Percentiles rank a stretch among this genome's conserved stretches.
phyloP scores from a whole-genome alignment of 2,888 invertebrate genomes.

The Neoscelio sp. region DNA sequence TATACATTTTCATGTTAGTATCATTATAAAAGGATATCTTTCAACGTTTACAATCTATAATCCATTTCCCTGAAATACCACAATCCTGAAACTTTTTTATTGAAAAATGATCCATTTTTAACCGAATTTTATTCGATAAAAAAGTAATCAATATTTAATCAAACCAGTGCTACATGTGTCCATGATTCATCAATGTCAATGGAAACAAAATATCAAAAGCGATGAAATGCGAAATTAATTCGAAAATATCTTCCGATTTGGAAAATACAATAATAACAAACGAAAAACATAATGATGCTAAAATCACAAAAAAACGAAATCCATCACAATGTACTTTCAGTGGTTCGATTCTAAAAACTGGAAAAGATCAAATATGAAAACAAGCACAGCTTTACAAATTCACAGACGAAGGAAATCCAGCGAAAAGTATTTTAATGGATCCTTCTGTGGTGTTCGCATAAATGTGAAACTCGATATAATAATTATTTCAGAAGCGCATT shows the following conservation, averaged over 20 bases:
- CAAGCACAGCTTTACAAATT: too few relatives aligned
- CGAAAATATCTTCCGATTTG: not conserved
- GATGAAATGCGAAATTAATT: constrained; percentile 4
- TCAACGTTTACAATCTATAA: too few relatives aligned
- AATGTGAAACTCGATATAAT: constrained; percentile 5
- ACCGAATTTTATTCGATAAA: constrained; percentile 13
- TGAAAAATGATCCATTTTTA: not conserved
- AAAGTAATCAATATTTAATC: constrained; percentile 35
- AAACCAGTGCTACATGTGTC: constrained; percentile 11
- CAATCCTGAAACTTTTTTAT: not conserved
- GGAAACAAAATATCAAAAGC: constrained; percentile 27
- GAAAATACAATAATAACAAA: not conserved
- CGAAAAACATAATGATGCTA: too few relatives aligned
- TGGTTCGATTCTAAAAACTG: too few relatives aligned
- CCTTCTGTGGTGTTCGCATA: too few relatives aligned
- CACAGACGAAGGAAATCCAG: not conserved
- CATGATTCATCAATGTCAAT: constrained; percentile 24
- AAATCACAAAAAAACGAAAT: too few relatives aligned
- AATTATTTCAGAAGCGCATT: constrained; percentile 25
- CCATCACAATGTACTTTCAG: too few relatives aligned
- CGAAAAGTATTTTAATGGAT: too few relatives aligned
- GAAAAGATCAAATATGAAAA: too few relatives aligned
- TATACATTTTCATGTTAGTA: too few relatives aligned
- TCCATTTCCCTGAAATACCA: too few relatives aligned
- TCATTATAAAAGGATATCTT: too few relatives aligned